Evolutionary conservation across 2,888 invertebrate species (phyloP).

Genomic region (Bellardia bayeri): DNA sequence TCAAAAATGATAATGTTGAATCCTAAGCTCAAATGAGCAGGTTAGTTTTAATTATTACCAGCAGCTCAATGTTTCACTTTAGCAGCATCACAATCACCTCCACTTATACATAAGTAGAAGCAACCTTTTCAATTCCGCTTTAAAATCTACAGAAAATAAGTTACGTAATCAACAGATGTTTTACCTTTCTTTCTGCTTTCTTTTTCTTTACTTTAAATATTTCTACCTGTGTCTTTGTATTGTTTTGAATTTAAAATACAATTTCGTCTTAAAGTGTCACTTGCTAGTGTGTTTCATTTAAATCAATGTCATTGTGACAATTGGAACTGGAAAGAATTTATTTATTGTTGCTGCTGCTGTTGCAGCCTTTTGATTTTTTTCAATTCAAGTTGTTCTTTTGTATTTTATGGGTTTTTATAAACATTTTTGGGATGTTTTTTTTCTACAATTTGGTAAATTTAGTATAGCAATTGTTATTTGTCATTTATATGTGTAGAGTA

Average conservation of each 20-base stretch:
- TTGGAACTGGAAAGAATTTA: constrained; percentile 21
- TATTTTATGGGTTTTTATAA: constrained; percentile 1
- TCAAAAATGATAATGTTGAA: constrained; percentile 30
- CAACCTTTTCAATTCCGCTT: too few relatives aligned
- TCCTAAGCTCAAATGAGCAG: constrained; percentile 9
- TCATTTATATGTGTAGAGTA: neutral
- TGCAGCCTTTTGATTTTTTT: constrained; percentile 48
- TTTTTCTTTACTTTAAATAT: neutral
- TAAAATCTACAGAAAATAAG: constrained; percentile 10
- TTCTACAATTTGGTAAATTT: neutral
- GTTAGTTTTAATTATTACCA: constrained; percentile 8
- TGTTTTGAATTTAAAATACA: constrained; percentile 43
- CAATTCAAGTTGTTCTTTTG: constrained; percentile 65
- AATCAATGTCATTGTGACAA: constrained; percentile 78
- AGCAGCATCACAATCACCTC: too few relatives aligned
- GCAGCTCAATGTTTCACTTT: neutral
- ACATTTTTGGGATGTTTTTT: neutral
- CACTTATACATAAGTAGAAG: too few relatives aligned
- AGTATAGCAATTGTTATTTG: neutral
- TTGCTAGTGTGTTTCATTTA: constrained; percentile 78
- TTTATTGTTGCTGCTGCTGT: constrained; percentile 40
- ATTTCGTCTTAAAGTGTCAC: constrained; percentile 77
- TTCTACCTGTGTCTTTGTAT: constrained; percentile 50
- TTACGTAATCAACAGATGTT: constrained; percentile 64
- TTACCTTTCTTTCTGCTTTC: constrained; percentile 21